A percentile compares a stretch with the other conserved stretches of the same genome.
These are phyloP conservation scores for Eucera pruinosa DNA, from an alignment of 2,888 invertebrate genomes.

Conservation along the genomic window DNA sequence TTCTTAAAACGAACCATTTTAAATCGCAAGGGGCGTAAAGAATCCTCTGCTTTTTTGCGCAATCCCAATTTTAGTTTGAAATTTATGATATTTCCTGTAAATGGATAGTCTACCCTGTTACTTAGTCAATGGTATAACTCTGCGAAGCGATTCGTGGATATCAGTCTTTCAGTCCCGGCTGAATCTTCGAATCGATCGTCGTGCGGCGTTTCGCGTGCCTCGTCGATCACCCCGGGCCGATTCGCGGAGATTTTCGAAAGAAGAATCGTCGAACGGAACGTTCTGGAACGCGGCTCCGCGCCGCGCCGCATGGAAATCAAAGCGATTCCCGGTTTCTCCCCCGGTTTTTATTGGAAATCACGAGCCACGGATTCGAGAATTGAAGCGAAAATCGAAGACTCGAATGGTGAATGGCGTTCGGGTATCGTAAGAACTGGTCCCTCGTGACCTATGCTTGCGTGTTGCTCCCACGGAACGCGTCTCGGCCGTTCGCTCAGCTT, in stretches of 20 bases:
- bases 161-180: conserved; percentile 50
- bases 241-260: conserved; percentile 54
- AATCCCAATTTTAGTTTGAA: too few species aligned
- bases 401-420: neutral
- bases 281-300: too few species aligned
- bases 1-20: too few species aligned
- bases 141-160: conserved; percentile 58
- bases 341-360: conserved; percentile 5
- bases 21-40: too few species aligned
- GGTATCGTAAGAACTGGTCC: neutral
- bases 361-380: neutral
- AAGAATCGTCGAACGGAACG: conserved; percentile 41
- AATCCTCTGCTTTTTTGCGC: too few species aligned
- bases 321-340: neutral
- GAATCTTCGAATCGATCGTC: conserved; percentile 37
- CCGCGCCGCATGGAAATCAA: conserved; percentile 37
- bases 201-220: conserved; percentile 39
- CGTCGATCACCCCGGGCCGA: conserved; percentile 57
- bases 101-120: too few species aligned
- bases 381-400: neutral
- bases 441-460: neutral
- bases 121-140: too few species aligned
- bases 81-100: too few species aligned
- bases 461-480: neutral
- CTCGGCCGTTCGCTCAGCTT: too few species aligned